phyloP scores from a whole-genome alignment of 1,140 invertebrate genomes.

The Saccostrea echinata region DNA sequence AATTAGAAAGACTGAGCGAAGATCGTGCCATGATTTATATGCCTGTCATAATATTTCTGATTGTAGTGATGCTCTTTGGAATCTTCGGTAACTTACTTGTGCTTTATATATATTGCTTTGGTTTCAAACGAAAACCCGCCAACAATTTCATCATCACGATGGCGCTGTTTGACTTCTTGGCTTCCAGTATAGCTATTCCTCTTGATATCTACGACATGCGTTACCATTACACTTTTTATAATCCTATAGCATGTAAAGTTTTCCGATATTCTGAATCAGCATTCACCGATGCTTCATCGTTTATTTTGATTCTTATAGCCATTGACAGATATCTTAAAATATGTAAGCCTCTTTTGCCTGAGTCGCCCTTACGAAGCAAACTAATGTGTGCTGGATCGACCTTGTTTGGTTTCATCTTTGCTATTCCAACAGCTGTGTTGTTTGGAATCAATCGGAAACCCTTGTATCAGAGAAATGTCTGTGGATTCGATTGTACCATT shows the following conservation, averaged over 20 bases:
- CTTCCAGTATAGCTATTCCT: slow-evolving; percentile 68
- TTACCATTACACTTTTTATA: slow-evolving; percentile 72
- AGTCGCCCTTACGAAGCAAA: slow-evolving; percentile 61
- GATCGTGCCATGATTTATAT: slow-evolving; percentile 63
- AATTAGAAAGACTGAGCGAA: slow-evolving; percentile 49
- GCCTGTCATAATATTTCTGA: slow-evolving; percentile 67
- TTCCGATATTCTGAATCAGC: slow-evolving; percentile 65
- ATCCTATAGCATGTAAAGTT: slow-evolving; percentile 64
- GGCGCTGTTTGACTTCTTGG: slow-evolving; percentile 72
- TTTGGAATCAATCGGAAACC: slow-evolving; percentile 61
- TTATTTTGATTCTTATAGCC: slow-evolving; percentile 69
- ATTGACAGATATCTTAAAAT: slow-evolving; percentile 73
- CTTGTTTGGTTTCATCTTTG: slow-evolving; percentile 44
- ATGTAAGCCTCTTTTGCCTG: slow-evolving; percentile 65
- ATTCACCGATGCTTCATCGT: slow-evolving; percentile 65
- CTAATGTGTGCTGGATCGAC: slow-evolving; percentile 62
- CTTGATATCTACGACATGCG: slow-evolving; percentile 70
- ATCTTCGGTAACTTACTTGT: slow-evolving; percentile 69
- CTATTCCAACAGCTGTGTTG: slow-evolving; percentile 53
- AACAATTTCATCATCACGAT: slow-evolving; percentile 72
- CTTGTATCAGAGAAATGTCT: slow-evolving; percentile 42
- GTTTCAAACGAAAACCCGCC: slow-evolving; percentile 66
- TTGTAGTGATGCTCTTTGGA: slow-evolving; percentile 65
- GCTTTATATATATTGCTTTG: slow-evolving; percentile 66
- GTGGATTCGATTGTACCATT: slow-evolving; percentile 68